Evolutionary conservation across 92 coral and sea anemone genomes (phyloP).

Genomic region (Desmophyllum pertusum): DNA sequence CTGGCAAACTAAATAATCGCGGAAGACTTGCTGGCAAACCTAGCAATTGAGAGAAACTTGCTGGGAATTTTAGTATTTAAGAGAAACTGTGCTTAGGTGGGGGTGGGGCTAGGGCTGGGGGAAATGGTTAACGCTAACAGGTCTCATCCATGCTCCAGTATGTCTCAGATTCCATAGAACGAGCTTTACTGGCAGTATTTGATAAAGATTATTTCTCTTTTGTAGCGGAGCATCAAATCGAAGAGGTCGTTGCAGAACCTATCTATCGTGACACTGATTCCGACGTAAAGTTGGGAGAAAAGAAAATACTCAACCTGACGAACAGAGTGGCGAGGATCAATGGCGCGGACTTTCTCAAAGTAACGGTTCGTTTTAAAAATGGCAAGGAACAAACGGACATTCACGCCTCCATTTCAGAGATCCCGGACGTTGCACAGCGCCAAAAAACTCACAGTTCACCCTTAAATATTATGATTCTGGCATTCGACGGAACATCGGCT

Average conservation of each 20-base stretch:
- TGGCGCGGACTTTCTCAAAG: conserved; percentile 56
- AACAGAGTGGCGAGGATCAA: conserved; percentile 12
- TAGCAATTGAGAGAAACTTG: too few species aligned
- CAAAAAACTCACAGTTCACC: conserved; percentile 42
- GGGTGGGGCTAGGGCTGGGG: too few species aligned
- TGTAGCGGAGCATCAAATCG: background rate
- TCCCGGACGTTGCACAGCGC: conserved; percentile 64
- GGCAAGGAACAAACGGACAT: conserved; percentile 41
- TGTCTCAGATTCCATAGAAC: background rate
- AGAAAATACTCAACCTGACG: conserved; percentile 1
- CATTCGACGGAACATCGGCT: conserved; percentile 72
- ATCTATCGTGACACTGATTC: conserved; percentile 36
- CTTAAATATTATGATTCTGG: conserved; percentile 62
- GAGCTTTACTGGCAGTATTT: background rate
- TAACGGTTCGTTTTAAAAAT: conserved; percentile 27
- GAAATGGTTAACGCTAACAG: too few species aligned
- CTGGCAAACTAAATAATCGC: too few species aligned
- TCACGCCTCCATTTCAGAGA: conserved; percentile 76
- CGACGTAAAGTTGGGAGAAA: background rate
- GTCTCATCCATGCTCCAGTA: too few species aligned
- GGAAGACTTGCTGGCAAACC: too few species aligned
- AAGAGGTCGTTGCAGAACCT: conserved; percentile 26
- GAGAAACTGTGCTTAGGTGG: too few species aligned
- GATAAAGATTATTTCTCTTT: background rate
- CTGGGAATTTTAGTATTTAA: too few species aligned